Evolutionary conservation across 2,113 vertebrate species (phyloP), one percentile per base, ranked within the genome.

Genomic region (Boleophthalmus pectinirostris): DNA sequence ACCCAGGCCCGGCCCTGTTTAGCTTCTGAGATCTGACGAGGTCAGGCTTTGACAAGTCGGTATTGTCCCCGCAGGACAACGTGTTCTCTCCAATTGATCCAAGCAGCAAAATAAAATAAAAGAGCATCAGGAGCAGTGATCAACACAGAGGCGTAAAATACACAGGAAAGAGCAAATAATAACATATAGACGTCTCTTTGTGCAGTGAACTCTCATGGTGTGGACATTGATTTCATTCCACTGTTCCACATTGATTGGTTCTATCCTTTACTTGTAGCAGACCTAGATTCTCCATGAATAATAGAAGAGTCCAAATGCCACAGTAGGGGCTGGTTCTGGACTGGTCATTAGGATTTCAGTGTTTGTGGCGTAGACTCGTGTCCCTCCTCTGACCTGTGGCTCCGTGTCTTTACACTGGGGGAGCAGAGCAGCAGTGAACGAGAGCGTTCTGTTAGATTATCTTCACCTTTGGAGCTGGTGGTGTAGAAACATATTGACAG

Each of bases 271-370:
- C 10, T 9, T 43, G 38, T 20, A 18, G 47, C 47, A 51, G 4
- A 20, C 16, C 47, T 5, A 51, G 47, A 18, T 51, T 51, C 16
- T 16, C 47, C 47, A 51, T 51, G 47, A 51, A 51, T 93, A 93
- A 93, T 93, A 93, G 90, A 94, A 90, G 88, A 90, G 90, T 88
- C 90, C 90, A 94, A 94, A 94, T 94, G 92, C 92, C 92, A 92
- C 88, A 92, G 90, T 71, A 78, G 82, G 88, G 87, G 79, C 92
- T 88, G 87, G 88, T 93, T 92, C 80, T 79, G 88, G 81, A 81
- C 82, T 88, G 81, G 86, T 93, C 91, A 93, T 93, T 93, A 92
- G 87, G 89, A 90, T 92, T 91, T 89, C 86, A 91, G 89, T 92
- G 90, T 92, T 92, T 92, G 87, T 93, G 86, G 89, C 91, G 88